These are phyloP conservation scores for Serinus canaria DNA, from an alignment of 2,113 vertebrate species.

Conservation along the genomic window DNA sequence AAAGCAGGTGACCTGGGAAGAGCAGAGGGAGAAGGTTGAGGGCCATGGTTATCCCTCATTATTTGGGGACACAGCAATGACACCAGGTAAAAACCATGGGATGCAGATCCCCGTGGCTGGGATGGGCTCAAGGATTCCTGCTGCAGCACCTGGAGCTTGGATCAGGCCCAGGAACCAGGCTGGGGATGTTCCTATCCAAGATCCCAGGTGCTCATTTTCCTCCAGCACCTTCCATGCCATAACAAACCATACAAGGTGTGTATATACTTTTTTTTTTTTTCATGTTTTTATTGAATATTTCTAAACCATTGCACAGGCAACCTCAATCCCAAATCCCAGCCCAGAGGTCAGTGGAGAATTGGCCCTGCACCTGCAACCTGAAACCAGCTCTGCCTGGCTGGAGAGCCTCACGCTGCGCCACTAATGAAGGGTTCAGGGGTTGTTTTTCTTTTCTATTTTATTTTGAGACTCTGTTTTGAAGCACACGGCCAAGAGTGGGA, in stretches of 20 bases:
- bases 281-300: neutral
- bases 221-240: neutral
- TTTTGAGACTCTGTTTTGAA: neutral
- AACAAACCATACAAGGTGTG: neutral
- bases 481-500: neutral
- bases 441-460: slow-evolving; percentile 15
- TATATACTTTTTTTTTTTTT: no score
- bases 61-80: neutral
- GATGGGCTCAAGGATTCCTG: accelerated
- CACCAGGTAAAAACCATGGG: neutral
- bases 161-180: neutral
- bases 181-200: neutral
- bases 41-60: accelerated
- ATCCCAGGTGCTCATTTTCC: accelerated
- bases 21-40: neutral
- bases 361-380: slow-evolving; percentile 54
- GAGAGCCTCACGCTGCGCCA: neutral
- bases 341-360: slow-evolving; percentile 14
- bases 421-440: neutral
- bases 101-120: accelerated
- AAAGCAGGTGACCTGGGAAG: neutral
- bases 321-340: neutral
- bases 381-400: slow-evolving; percentile 27
- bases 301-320: neutral
- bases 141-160: neutral